Base-by-base conservation (phyloP, 2,113 vertebrate species). In the Rhombomys opimus region DNA sequence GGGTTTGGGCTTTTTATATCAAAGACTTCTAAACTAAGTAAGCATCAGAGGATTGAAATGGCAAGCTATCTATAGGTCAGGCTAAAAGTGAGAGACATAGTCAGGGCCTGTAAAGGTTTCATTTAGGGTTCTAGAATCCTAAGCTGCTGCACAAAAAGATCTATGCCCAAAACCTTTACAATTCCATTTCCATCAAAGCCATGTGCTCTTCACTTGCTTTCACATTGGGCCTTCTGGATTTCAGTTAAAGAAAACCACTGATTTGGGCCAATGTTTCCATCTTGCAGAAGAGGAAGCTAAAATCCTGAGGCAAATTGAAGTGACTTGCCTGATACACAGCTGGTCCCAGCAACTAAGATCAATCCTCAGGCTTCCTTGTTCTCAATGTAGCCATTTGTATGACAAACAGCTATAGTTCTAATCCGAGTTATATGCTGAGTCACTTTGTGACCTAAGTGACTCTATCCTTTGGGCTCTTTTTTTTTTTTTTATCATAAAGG, bases 311-410 rank as follows among this genome's bases (percentile, higher is more conserved):
- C 91, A 78, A 95, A 72, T 32, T 89, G 50, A 54, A 63, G 35
- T 70, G n/a, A 89, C n/a, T 76, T 57, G 7, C 20, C 30, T 70
- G 57, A 73, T 97, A 54, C 32, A 92, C 32, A 87, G 73, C 85
- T 96, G 89, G 32, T 90, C 90, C 59, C 93, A 67, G 61, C 5
- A 89, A 92, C 78, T 91, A 77, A 94, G n/a, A 94, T 94, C 87
- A 91, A 85, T 68, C 80, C 63, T 87, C 57, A 46, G 93, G 57
- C 46, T 96, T 95, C 76, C 68, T 92, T 57, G 89, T 65, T 93
- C 85, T 95, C 87, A 87, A 80, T 94, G 52, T 67, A 70, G 7
- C 92, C 73, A 27, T 90, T 87, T 92, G 81, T 68, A 63, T 89
- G 75, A 85, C 54, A 90, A 80, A 72, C 84, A 41, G 12, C 65